These are phyloP conservation scores for Plagodis pulveraria DNA, from an alignment of 2,888 invertebrate genomes.

Conservation along the genomic window DNA sequence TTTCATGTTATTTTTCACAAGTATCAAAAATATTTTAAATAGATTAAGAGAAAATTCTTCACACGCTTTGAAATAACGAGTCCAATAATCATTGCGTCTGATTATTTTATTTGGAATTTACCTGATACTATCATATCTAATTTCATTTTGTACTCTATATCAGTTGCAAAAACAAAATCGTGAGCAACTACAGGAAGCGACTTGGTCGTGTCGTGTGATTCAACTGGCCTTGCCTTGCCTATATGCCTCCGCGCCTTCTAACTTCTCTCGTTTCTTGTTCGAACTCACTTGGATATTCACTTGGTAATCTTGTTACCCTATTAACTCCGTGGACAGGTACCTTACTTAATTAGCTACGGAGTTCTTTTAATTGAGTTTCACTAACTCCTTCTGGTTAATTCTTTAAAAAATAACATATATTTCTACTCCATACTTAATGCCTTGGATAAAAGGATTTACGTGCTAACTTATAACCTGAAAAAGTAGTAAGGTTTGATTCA, in stretches of 20 bases:
- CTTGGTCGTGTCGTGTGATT: conserved; percentile 38
- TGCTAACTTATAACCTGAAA: too few relatives aligned
- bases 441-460: too few relatives aligned
- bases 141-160: conserved; percentile 21
- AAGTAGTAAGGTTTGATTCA: too few relatives aligned
- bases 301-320: conserved; percentile 71
- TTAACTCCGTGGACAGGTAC: conserved; percentile 71
- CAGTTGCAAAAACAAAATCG: conserved; percentile 39
- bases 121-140: neutral
- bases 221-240: conserved; percentile 36
- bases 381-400: conserved; percentile 22
- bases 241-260: conserved; percentile 39
- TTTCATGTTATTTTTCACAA: too few relatives aligned
- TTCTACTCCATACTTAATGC: too few relatives aligned
- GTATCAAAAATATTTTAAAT: too few relatives aligned
- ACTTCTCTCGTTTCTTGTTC: conserved; percentile 53
- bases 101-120: neutral
- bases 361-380: conserved; percentile 51
- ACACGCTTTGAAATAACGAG: too few relatives aligned
- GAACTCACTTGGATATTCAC: conserved; percentile 63
- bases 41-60: too few relatives aligned
- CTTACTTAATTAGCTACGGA: conserved; percentile 73
- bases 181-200: conserved; percentile 41
- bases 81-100: neutral
- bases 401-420: neutral